A percentile compares a stretch with the other conserved stretches of the same genome.
Evolutionary conservation across 1,140 invertebrate species (phyloP).

Genomic region (Ceratosolen fusciceps): DNA sequence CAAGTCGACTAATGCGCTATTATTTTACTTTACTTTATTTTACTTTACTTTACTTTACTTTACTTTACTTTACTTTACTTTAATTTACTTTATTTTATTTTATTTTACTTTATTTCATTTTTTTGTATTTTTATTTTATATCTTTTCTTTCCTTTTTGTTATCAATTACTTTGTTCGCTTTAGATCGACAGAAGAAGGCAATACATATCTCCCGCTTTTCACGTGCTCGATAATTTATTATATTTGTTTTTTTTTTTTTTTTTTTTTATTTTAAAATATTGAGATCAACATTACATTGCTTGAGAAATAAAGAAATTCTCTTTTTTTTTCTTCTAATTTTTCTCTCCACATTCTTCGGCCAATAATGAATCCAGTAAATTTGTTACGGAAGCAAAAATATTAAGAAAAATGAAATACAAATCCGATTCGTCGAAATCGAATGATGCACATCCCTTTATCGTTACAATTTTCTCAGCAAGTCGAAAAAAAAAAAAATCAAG

Average conservation of each 20-base stretch:
- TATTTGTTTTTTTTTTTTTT: neutral
- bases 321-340: constrained; percentile 10
- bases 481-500: constrained; percentile 8
- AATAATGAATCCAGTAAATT: constrained; percentile 16
- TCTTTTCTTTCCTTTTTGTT: no score
- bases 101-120: no score
- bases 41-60: no score
- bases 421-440: neutral
- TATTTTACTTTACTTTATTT: constrained; percentile 18
- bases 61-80: no score
- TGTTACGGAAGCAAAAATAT: neutral
- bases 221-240: neutral
- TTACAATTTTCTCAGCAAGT: neutral
- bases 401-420: constrained; percentile 19
- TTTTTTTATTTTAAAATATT: constrained; percentile 13
- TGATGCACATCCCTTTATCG: neutral
- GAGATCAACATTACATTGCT: constrained; percentile 47
- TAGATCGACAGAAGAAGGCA: constrained; percentile 8
- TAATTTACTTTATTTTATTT: no score
- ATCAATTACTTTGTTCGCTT: no score
- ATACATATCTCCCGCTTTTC: constrained; percentile 15
- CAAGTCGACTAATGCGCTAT: constrained; percentile 11
- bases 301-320: constrained; percentile 24
- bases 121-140: no score
- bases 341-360: constrained; percentile 22